Conservation (phyloP, 2,888 invertebrate species). For the Spodoptera picta region DNA sequence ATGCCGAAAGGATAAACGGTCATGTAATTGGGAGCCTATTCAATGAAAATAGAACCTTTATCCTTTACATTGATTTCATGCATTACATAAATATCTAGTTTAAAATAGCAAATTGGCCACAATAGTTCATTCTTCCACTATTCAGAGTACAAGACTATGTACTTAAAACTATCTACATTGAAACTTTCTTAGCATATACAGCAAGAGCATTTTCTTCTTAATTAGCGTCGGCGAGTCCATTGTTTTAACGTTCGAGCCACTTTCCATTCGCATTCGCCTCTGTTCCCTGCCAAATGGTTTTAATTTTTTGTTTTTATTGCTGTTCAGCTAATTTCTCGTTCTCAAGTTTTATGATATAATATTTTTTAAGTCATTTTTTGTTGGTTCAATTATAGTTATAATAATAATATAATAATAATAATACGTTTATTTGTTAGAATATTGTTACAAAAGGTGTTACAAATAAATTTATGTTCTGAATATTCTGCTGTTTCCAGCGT, state of each 20-base stretch:
- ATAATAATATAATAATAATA: too few species aligned
- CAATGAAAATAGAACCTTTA: too few species aligned
- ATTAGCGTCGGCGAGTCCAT: slow-evolving; percentile 71
- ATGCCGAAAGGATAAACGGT: too few species aligned
- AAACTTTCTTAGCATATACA: slow-evolving; percentile 54
- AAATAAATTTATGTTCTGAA: too few species aligned
- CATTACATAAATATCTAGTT: too few species aligned
- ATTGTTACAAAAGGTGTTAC: too few species aligned
- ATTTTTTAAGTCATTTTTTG: slow-evolving; percentile 37
- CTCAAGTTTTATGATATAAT: slow-evolving; percentile 46
- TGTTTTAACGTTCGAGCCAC: slow-evolving; percentile 69
- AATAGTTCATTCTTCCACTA: neutral
- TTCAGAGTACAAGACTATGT: slow-evolving; percentile 17
- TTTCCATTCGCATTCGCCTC: slow-evolving; percentile 58
- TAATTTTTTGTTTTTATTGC: slow-evolving; percentile 58
- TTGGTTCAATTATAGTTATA: slow-evolving; percentile 36
- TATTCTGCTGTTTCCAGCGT: too few species aligned
- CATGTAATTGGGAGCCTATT: too few species aligned
- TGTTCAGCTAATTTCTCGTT: slow-evolving; percentile 52
- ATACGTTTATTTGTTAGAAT: too few species aligned
- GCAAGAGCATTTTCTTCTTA: slow-evolving; percentile 69
- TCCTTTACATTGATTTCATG: too few species aligned
- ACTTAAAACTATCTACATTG: slow-evolving; percentile 40
- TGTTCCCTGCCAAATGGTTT: slow-evolving; percentile 72
- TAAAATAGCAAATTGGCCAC: neutral